Evolutionary conservation across 2,888 invertebrate species (phyloP), one percentile per base, ranked within the genome.

Genomic region (Adelognathus sp.): DNA sequence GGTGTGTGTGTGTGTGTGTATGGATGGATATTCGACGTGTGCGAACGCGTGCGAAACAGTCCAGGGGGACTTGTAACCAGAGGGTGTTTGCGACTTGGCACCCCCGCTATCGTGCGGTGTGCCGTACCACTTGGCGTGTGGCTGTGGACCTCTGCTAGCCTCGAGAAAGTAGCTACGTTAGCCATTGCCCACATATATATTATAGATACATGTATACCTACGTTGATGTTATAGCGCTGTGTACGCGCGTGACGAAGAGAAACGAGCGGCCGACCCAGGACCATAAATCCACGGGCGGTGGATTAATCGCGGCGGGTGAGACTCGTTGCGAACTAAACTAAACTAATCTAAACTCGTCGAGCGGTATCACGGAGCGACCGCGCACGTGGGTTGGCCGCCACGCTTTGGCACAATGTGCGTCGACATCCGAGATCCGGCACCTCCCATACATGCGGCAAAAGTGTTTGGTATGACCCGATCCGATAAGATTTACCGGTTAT

Each of bases 341-440:
- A 89, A 89, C 89, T 89, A 89, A 90, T 89, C 89, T 89, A 89
- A 89, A 89, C 89, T 89, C 89, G 87, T 86, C 86, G 83, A 84
- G 84, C 81, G 64, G 33, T 41, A 52, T 63, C 50, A 56, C 44
- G 73, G 63, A 41, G 61, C 16, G 29, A 58, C 64, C 63, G 64
- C 50, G 64, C 52, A 60, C 50, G 39, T 60, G 41, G 44, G 81
- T 84, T 82, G 84, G 81, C n/a, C 83, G 84, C 87, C 84, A 56
- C 72, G 63, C n/a, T n/a, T 56, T 69, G 54, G 56, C 67, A 70
- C 61, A 46, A n/a, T 50, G 60, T 56, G 54, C 72, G 69, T 76
- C 60, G 36, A n/a, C 36, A 36, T 9, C 36, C 36, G 36, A n/a
- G 36, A 36, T 36, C 36, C n/a, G 36, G n/a, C n/a, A n/a, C n/a